These are phyloP conservation scores for Mythimna ferrago DNA, from an alignment of 2,888 invertebrate genomes.

Conservation along the genomic window DNA sequence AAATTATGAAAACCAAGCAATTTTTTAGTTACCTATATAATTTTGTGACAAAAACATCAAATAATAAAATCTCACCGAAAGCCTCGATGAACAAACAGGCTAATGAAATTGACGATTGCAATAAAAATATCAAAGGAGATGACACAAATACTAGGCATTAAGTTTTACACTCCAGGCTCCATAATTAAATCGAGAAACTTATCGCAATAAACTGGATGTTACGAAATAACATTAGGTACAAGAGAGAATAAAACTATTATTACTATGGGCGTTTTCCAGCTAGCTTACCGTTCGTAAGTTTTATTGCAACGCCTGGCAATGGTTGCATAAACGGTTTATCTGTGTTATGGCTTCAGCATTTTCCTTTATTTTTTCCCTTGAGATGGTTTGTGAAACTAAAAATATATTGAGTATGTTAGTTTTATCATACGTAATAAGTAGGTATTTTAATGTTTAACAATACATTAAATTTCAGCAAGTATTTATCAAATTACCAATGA, in stretches of 20 bases:
- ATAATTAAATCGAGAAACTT: slow-evolving; percentile 64
- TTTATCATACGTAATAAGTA: neutral
- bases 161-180: slow-evolving; percentile 49
- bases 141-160: slow-evolving; percentile 46
- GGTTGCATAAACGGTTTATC: slow-evolving; percentile 36
- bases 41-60: neutral
- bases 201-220: slow-evolving; percentile 55
- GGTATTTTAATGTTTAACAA: neutral
- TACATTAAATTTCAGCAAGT: neutral
- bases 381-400: neutral
- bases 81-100: neutral
- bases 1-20: neutral
- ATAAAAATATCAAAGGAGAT: slow-evolving; percentile 24
- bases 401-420: neutral
- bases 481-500: neutral
- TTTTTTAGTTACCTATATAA: neutral
- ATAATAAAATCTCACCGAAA: neutral
- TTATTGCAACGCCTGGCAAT: slow-evolving; percentile 32
- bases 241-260: slow-evolving; percentile 63
- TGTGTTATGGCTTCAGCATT: neutral
- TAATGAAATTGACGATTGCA: neutral
- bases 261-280: slow-evolving; percentile 44
- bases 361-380: neutral
- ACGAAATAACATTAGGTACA: slow-evolving; percentile 56
- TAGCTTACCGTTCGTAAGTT: slow-evolving; percentile 44